A percentile compares a stretch with the other conserved stretches of the same genome.
Conservation (phyloP, 2,113 vertebrate species). For the Neofelis nebulosa region DNA sequence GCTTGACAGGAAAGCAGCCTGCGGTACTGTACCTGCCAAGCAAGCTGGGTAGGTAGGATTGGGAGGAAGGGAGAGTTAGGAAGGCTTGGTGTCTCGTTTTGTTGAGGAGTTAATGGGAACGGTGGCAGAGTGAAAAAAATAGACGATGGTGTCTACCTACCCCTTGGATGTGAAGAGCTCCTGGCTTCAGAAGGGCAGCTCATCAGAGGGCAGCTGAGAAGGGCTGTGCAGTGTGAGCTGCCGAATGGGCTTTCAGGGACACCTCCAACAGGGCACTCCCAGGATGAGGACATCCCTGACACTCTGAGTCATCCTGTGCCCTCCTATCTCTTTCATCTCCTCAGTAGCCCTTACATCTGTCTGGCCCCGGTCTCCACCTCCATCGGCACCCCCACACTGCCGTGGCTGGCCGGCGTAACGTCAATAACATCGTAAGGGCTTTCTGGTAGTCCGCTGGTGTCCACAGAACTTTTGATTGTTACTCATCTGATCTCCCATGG, state of each 20-base stretch:
- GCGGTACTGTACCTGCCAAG: not conserved
- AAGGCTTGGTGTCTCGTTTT: not conserved
- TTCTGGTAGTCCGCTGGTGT: not conserved
- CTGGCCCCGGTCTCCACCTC: not conserved
- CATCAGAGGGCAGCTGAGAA: not conserved
- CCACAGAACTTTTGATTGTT: not conserved
- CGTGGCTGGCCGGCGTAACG: not conserved
- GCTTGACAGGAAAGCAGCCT: not conserved
- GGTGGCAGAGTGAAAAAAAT: not conserved
- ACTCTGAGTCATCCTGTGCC: not conserved
- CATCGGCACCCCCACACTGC: not conserved
- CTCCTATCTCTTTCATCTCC: not conserved
- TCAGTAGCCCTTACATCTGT: not conserved
- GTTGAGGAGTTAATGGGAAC: not conserved
- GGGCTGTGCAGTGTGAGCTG: not conserved
- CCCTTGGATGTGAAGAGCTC: not conserved
- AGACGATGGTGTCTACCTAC: not conserved
- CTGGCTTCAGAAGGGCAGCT: not conserved
- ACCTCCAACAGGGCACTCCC: not conserved
- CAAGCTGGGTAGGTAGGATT: not conserved
- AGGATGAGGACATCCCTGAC: not conserved
- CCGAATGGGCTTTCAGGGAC: not conserved
- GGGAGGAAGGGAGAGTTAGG: not conserved
- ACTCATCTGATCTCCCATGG: not conserved
- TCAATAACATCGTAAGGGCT: not conserved